Conservation (phyloP, 1,140 invertebrate genomes). For the Leptopilina clavipes region DNA sequence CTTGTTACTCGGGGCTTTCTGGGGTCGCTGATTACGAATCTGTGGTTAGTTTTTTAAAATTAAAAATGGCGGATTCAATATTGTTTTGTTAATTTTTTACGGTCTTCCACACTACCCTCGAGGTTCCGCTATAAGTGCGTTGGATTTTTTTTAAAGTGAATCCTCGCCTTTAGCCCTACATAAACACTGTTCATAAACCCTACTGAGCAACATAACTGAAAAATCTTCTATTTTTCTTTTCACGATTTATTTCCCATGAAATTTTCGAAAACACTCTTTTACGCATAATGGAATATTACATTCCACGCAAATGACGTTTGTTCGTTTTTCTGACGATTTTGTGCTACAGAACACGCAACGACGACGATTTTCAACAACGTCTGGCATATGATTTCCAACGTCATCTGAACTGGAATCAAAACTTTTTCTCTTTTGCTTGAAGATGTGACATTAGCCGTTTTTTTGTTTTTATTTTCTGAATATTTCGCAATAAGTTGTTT, state of each 20-base stretch:
- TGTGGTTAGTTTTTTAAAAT: too few relatives aligned
- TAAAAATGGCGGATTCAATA: too few relatives aligned
- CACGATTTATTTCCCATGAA: slow-evolving; percentile 16
- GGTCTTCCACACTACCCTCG: background rate
- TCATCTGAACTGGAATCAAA: background rate
- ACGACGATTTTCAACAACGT: background rate
- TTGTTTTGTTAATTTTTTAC: background rate
- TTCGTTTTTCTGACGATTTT: background rate
- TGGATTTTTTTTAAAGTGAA: background rate
- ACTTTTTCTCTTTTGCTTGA: background rate
- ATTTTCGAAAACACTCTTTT: background rate
- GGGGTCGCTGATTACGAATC: too few relatives aligned
- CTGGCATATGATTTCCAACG: background rate
- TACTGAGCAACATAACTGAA: background rate
- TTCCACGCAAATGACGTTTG: background rate
- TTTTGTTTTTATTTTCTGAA: background rate
- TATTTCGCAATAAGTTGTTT: background rate
- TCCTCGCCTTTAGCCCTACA: background rate
- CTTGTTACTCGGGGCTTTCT: too few relatives aligned
- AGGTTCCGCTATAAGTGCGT: background rate
- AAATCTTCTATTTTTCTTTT: background rate
- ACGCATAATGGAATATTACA: background rate
- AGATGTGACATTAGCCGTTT: background rate
- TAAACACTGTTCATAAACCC: background rate
- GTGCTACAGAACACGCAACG: background rate